Evolutionary conservation across 2,113 vertebrate genomes (phyloP).

Genomic region (Tragulus kanchil): DNA sequence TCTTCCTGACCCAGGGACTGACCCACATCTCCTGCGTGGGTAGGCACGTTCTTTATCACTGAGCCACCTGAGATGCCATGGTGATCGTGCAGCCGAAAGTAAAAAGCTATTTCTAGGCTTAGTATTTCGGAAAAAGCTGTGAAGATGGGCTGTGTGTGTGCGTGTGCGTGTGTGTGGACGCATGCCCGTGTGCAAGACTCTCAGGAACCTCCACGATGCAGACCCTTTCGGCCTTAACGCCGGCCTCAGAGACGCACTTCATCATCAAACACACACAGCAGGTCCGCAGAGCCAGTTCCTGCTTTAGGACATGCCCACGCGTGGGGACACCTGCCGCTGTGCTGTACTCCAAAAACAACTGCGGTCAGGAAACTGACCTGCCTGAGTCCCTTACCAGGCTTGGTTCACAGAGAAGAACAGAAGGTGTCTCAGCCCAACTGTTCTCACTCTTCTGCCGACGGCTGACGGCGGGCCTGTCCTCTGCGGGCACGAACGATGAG

Average conservation of each 20-base stretch:
- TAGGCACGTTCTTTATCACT: neutral
- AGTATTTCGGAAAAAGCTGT: neutral
- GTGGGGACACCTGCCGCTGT: fast-evolving
- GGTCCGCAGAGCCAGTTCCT: fast-evolving
- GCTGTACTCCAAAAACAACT: neutral
- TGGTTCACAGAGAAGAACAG: neutral
- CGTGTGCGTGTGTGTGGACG: fast-evolving
- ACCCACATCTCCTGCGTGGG: neutral
- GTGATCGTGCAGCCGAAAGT: neutral
- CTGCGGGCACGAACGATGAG: fast-evolving
- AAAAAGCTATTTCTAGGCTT: neutral
- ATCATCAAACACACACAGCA: neutral
- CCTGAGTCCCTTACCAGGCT: neutral
- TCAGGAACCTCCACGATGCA: fast-evolving
- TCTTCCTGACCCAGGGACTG: neutral
- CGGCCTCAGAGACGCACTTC: fast-evolving
- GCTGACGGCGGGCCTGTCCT: neutral
- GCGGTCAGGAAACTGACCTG: fast-evolving
- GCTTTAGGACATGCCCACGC: fast-evolving
- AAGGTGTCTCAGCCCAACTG: neutral
- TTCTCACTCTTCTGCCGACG: neutral
- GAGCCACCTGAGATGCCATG: neutral
- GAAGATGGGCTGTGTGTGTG: neutral
- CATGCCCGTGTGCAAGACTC: fast-evolving
- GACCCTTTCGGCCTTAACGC: fast-evolving